These are phyloP conservation scores for Oncopeltus fasciatus DNA, from an alignment of 1,140 invertebrate species.

Conservation along the genomic window DNA sequence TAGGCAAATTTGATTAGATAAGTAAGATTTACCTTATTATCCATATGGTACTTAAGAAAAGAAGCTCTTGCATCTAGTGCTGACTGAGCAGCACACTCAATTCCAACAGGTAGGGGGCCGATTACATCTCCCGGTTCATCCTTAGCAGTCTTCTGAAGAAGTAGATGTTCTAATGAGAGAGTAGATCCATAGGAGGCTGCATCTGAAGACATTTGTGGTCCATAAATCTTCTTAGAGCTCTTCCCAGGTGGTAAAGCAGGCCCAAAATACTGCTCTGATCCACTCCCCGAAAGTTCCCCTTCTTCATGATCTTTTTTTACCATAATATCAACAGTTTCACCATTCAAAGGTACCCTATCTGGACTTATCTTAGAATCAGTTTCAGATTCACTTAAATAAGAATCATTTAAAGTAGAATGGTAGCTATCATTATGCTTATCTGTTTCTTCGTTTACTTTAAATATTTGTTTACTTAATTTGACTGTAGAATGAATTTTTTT, in stretches of 20 bases:
- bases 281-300: background rate
- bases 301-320: conserved; percentile 2
- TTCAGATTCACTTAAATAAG: too few relatives aligned
- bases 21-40: conserved; percentile 35
- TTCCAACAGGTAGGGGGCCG: conserved; percentile 50
- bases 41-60: conserved; percentile 45
- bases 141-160: conserved; percentile 13
- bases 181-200: conserved; percentile 26
- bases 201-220: conserved; percentile 6
- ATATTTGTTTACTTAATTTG: too few relatives aligned
- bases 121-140: conserved; percentile 35
- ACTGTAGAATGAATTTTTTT: too few relatives aligned
- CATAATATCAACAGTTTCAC: background rate
- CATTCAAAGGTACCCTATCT: background rate
- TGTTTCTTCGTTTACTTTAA: too few relatives aligned
- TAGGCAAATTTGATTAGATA: too few relatives aligned
- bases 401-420: too few relatives aligned
- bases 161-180: conserved; percentile 26
- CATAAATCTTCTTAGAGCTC: conserved; percentile 4
- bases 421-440: too few relatives aligned
- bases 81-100: conserved; percentile 35
- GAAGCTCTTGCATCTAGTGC: conserved; percentile 58
- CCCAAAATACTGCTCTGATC: conserved; percentile 4
- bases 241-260: conserved; percentile 1
- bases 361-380: background rate